Evolutionary conservation across 1,140 invertebrate genomes (phyloP), one percentile per base, ranked within the genome.

Genomic region (Oppia nitens): DNA sequence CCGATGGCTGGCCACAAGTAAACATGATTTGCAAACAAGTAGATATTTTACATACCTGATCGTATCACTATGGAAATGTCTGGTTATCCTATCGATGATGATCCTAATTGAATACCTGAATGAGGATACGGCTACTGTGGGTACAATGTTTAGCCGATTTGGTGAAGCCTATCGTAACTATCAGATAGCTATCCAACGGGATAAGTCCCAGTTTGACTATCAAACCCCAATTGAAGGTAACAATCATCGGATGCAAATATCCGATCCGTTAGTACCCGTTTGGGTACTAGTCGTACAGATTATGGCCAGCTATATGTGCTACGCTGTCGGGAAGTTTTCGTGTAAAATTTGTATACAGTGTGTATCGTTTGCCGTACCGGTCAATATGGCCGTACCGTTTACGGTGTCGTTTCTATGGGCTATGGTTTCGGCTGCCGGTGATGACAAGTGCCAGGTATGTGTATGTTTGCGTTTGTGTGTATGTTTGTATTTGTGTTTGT

Each of bases 311-410:
- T 90, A 90, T 68, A 74, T 89, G 27, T 85, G 84, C 64, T 93
- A 92, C 66, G 82, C 90, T 64, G 88, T 90, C 65, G 87, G 79
- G 62, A 92, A 92, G 74, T 92, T 92, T 65, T 86, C 90, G n/a
- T 94, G 90, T 74, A 93, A 93, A 74, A 92, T 95, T 66, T 78
- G 92, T 61, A 94, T 94, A 57, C 92, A 96, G 73, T 66, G 63
- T 20, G 66, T 73, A 27, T 67, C 72, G 51, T 75, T 74, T 62
- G 66, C 72, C 6, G 62, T 75, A 14, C 74, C 75, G 2, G 29
- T 75, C 3, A 67, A 62, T 2, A 48, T 76, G 32, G 51, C 69
- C 1, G 68, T 73, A 0, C 74, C 74, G 14, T 61, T 69, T 1
- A 67, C 68, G 1, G 47, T 74, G 6, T 62, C 63, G 1, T 20